These are phyloP conservation scores for Typhlomys cinereus DNA, from an alignment of 2,113 vertebrate genomes.

Conservation along the genomic window DNA sequence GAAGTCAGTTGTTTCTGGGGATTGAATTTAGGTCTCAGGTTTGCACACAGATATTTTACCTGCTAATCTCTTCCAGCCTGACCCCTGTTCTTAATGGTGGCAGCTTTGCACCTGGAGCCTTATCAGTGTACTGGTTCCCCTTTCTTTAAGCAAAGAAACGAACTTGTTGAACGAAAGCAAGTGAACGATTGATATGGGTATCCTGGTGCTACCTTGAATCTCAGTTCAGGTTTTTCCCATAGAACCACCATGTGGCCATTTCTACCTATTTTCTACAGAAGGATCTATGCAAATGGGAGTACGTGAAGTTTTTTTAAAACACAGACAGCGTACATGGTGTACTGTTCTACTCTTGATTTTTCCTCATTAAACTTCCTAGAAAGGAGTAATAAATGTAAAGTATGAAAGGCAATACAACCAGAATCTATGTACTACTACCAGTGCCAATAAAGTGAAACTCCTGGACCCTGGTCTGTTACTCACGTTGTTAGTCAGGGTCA, in stretches of 20 bases:
- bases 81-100: background rate
- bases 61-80: too few relatives aligned
- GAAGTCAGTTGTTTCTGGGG: too few relatives aligned
- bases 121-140: background rate
- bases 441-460: background rate
- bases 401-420: background rate
- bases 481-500: too few relatives aligned
- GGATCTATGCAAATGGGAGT: background rate
- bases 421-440: background rate
- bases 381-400: background rate
- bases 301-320: background rate
- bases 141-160: background rate
- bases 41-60: too few relatives aligned
- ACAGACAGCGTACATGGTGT: background rate
- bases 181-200: background rate
- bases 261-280: background rate
- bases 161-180: background rate
- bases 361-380: constrained; percentile 6
- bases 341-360: background rate
- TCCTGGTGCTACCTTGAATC: background rate
- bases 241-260: background rate
- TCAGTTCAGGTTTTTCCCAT: background rate
- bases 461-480: background rate
- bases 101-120: background rate
- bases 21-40: too few relatives aligned